phyloP scores from a whole-genome alignment of 2,113 vertebrate species.

The Carettochelys insculpta region DNA sequence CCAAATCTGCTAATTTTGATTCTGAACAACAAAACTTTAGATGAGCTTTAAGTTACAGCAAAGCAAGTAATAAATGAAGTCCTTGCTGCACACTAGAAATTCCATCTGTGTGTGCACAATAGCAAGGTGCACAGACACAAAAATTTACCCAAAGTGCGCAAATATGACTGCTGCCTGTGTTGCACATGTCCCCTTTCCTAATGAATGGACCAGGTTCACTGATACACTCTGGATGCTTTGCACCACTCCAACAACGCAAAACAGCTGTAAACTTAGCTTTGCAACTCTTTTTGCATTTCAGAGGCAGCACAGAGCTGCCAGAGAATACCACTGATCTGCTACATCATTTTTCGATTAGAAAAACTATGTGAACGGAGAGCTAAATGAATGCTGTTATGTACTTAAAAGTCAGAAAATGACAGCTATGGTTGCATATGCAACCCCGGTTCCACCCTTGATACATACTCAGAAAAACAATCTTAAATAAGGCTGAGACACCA shows the following conservation, averaged over 20 bases:
- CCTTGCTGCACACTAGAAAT: neutral
- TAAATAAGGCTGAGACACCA: neutral
- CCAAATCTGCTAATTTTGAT: neutral
- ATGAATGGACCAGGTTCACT: accelerated
- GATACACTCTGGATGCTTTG: neutral
- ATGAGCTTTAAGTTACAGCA: neutral
- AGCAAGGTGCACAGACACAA: accelerated
- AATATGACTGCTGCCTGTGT: accelerated
- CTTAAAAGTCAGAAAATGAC: neutral
- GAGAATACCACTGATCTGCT: accelerated
- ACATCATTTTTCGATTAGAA: neutral
- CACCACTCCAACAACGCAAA: neutral
- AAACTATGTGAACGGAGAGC: neutral
- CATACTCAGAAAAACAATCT: neutral
- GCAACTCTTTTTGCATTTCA: neutral
- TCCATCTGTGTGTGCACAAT: neutral
- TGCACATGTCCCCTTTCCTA: accelerated
- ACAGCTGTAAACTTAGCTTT: neutral
- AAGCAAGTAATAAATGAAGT: neutral
- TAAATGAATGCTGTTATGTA: neutral
- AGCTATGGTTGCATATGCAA: neutral
- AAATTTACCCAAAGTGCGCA: accelerated
- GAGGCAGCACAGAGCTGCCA: neutral
- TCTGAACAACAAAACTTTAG: neutral
- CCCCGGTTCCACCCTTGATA: neutral